These are phyloP conservation scores for Tenthredo distinguenda DNA, from an alignment of 2,888 invertebrate species.

Conservation along the genomic window DNA sequence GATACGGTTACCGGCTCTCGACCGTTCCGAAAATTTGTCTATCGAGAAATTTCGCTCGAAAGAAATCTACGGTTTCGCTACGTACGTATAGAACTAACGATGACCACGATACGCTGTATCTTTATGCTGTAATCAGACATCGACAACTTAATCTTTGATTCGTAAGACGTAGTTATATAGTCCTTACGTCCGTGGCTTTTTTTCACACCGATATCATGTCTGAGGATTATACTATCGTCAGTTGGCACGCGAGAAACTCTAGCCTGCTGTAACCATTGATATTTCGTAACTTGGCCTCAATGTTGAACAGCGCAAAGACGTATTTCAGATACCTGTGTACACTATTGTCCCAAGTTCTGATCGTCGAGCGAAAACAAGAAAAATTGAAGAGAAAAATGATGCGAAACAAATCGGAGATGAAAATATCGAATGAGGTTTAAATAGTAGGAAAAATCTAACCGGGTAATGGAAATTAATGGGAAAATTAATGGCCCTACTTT, in stretches of 20 bases:
- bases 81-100: constrained; percentile 24
- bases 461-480: not conserved
- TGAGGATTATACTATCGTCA: not conserved
- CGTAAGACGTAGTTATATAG: not conserved
- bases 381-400: not conserved
- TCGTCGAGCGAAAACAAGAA: not conserved
- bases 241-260: constrained; percentile 38
- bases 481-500: not conserved
- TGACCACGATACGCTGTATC: not conserved
- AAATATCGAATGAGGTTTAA: not conserved
- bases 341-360: constrained; percentile 6
- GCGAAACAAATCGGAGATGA: not conserved
- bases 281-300: constrained; percentile 48
- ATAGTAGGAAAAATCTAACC: not conserved
- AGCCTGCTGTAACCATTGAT: constrained; percentile 31
- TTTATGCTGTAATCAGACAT: not conserved
- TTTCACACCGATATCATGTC: constrained; percentile 1
- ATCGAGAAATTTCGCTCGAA: not conserved
- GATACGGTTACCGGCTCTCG: not conserved
- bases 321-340: constrained; percentile 8
- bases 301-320: constrained; percentile 38
- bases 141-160: not conserved
- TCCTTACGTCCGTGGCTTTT: not conserved
- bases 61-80: not conserved
- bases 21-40: not conserved